Evolutionary conservation across 2,888 invertebrate genomes (phyloP), one percentile per base, ranked within the genome.

Genomic region (Phaedon cochleariae): DNA sequence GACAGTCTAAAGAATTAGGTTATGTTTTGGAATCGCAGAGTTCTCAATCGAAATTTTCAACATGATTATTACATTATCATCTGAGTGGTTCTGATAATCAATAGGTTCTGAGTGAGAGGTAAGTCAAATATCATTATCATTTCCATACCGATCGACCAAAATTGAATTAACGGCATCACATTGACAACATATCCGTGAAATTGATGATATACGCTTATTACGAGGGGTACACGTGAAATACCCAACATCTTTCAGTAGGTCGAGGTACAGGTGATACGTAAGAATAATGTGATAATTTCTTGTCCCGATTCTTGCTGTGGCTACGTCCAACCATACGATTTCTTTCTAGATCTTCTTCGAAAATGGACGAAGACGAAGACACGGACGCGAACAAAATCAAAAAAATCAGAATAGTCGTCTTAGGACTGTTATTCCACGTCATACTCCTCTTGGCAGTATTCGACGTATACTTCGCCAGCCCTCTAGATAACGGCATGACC

Each of bases 401-500:
- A 58, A 75, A 73, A 61, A 72, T 73, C 52, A 65, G 66, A 66
- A 72, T 77, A 17, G 73, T 77, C 22, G 21, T 75, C 17, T 66
- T 84, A 4, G 89, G 88, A 12, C 82, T 93, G 69, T 69, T 88
- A 9, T 86, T 95, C 64, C 96, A 96, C 80, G 29, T 92, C 0
- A 84, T 92, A 21, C 89, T 97, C 74, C 87, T 96, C 59, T 88
- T 90, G 74, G 93, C 96, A 0, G 91, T 95, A 68, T 96, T 97
- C 84, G 96, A 97, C 78, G 93, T 97, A 65, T 96, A 97, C 83
- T 97, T 97, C 82, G 92, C 92, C 71, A 95, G 96, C 0, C 96
- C 97, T 0, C 87, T 97, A 26, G 90, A 95, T 17, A 88, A 88
- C 78, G 90, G 90, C 70, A 89, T 94, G 77, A 78, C 81, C 7